A percentile compares a stretch with the other conserved stretches of the same genome.
Conservation (phyloP, 2,888 invertebrate genomes). For the Dryocosmus kuriphilus region DNA sequence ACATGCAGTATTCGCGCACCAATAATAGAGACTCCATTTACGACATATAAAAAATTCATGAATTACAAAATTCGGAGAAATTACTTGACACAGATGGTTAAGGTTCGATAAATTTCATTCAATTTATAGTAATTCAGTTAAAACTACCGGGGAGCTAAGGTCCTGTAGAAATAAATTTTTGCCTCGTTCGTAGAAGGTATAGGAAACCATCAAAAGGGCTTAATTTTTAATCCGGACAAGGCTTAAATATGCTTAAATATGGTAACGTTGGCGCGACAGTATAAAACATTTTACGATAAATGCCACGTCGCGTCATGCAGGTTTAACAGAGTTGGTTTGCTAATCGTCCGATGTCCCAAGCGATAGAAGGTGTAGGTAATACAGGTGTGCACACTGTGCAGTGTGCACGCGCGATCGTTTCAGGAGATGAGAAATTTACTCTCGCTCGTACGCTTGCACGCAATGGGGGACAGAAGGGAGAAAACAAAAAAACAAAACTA, state of each 20-base stretch:
- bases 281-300: slow-evolving; percentile 59
- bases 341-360: background rate
- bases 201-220: slow-evolving; percentile 18
- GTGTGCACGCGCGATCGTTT: slow-evolving; percentile 31
- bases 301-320: slow-evolving; percentile 48
- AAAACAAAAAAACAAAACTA: slow-evolving; percentile 37
- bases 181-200: slow-evolving; percentile 8
- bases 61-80: slow-evolving; percentile 2
- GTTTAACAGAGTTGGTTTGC: slow-evolving; percentile 46
- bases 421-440: slow-evolving; percentile 2
- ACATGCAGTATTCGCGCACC: no score
- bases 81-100: background rate
- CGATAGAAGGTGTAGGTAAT: slow-evolving; percentile 23
- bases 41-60: background rate
- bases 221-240: slow-evolving; percentile 16
- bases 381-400: background rate
- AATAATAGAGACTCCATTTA: background rate
- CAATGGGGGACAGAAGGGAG: slow-evolving; percentile 12
- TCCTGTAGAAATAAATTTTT: slow-evolving; percentile 23
- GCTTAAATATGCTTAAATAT: slow-evolving; percentile 49
- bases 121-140: slow-evolving; percentile 10
- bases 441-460: background rate
- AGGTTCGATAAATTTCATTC: background rate
- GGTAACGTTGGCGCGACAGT: slow-evolving; percentile 51
- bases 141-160: background rate